These are phyloP conservation scores for Spodoptera frugiperda DNA, from an alignment of 1,140 invertebrate genomes.

Conservation along the genomic window DNA sequence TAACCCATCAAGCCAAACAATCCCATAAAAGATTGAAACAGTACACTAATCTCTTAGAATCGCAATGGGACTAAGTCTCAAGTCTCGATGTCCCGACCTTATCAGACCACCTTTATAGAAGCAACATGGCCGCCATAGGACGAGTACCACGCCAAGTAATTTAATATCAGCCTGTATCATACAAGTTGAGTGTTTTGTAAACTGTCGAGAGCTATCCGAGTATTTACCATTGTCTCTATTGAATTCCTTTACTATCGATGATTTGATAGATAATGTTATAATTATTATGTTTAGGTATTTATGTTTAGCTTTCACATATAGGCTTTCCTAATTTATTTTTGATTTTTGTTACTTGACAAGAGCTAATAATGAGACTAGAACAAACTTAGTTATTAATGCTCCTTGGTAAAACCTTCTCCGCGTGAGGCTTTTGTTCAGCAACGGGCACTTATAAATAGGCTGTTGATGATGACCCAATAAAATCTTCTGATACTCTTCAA, in stretches of 20 bases:
- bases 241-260: background rate
- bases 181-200: conserved; percentile 44
- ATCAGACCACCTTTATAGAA: conserved; percentile 43
- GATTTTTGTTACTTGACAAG: no score
- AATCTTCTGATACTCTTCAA: no score
- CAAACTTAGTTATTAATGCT: no score
- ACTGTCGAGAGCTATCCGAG: conserved; percentile 2
- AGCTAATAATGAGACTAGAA: no score
- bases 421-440: no score
- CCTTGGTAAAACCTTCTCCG: no score
- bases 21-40: background rate
- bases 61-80: conserved; percentile 9
- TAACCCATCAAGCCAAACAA: no score
- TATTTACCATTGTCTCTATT: background rate
- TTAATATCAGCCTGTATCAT: conserved; percentile 39
- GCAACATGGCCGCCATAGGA: conserved; percentile 9
- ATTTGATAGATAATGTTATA: conserved; percentile 27
- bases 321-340: no score
- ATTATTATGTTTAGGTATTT: background rate
- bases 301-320: background rate
- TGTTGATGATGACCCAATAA: no score
- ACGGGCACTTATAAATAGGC: no score
- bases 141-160: conserved; percentile 32
- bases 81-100: conserved; percentile 11
- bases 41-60: conserved; percentile 6